Percentiles rank a stretch among this genome's conserved stretches.
Evolutionary conservation across 2,797 vertebrate species (phyloP).

Genomic region (Pangasius mekongensis): DNA sequence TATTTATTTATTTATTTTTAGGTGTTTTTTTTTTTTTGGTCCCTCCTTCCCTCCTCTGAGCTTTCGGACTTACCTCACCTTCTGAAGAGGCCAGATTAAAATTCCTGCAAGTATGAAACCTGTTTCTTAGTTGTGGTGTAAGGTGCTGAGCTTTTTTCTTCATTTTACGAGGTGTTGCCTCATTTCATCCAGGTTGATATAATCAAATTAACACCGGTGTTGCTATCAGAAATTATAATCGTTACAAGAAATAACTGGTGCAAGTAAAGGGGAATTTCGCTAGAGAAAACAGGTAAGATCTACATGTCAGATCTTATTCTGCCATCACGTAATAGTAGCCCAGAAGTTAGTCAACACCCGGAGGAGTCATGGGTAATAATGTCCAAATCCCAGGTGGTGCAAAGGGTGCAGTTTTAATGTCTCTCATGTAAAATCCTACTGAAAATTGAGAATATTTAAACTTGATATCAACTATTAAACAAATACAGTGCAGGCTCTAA

Average conservation of each 20-base stretch:
- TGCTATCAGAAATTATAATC: neutral
- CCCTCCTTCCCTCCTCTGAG: conserved; percentile 68
- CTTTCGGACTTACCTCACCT: conserved; percentile 63
- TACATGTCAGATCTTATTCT: neutral
- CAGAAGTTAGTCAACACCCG: neutral
- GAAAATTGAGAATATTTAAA: neutral
- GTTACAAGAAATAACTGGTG: no score
- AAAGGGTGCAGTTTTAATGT: neutral
- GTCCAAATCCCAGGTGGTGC: neutral
- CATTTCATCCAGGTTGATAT: conserved; percentile 18
- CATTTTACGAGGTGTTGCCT: neutral
- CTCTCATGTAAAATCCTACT: no score
- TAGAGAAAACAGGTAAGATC: neutral
- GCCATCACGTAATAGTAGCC: neutral
- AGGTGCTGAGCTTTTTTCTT: neutral
- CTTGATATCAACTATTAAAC: neutral
- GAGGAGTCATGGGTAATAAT: neutral
- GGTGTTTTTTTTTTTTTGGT: conserved; percentile 51
- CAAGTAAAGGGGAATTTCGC: neutral
- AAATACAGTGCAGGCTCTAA: conserved; percentile 6
- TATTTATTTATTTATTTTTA: neutral
- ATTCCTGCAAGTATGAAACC: conserved; percentile 65
- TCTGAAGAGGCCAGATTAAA: conserved; percentile 75
- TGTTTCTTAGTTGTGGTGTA: conserved; percentile 55
- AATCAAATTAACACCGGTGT: neutral